These are phyloP conservation scores for Calosoma granatense DNA, from an alignment of 1,140 invertebrate species.

Conservation along the genomic window DNA sequence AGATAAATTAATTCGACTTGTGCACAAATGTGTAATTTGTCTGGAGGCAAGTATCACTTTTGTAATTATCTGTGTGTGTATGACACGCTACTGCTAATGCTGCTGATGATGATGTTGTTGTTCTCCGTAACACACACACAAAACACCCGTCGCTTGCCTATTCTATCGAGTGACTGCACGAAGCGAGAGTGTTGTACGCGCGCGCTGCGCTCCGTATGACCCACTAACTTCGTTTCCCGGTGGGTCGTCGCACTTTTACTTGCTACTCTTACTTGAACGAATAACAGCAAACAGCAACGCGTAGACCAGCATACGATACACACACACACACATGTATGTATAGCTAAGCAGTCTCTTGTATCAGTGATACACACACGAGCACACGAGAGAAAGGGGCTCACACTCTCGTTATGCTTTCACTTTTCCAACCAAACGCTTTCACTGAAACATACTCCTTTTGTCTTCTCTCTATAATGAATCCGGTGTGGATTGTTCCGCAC, in stretches of 20 bases:
- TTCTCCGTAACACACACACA: neutral
- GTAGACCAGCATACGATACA: neutral
- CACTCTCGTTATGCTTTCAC: neutral
- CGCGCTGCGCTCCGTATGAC: slow-evolving; percentile 22
- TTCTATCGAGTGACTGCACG: too few relatives aligned
- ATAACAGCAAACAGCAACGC: slow-evolving; percentile 3
- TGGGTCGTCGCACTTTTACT: slow-evolving; percentile 11
- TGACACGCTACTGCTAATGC: too few relatives aligned
- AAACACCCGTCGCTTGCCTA: neutral
- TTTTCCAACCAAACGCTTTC: slow-evolving; percentile 9
- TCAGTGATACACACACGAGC: too few relatives aligned
- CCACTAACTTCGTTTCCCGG: slow-evolving; percentile 32
- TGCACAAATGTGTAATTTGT: too few relatives aligned
- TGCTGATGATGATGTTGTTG: neutral
- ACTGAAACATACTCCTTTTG: too few relatives aligned
- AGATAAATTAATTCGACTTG: too few relatives aligned
- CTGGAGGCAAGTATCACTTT: too few relatives aligned
- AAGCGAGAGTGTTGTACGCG: too few relatives aligned
- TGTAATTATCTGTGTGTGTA: too few relatives aligned
- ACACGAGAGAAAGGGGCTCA: neutral
- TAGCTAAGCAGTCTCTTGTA: too few relatives aligned
- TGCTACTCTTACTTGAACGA: neutral
- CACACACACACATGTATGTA: neutral
- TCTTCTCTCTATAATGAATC: neutral
- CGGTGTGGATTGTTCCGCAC: too few relatives aligned